These are phyloP conservation scores for Drosophila ogumai DNA, from an alignment of 1,140 invertebrate species.

Conservation along the genomic window DNA sequence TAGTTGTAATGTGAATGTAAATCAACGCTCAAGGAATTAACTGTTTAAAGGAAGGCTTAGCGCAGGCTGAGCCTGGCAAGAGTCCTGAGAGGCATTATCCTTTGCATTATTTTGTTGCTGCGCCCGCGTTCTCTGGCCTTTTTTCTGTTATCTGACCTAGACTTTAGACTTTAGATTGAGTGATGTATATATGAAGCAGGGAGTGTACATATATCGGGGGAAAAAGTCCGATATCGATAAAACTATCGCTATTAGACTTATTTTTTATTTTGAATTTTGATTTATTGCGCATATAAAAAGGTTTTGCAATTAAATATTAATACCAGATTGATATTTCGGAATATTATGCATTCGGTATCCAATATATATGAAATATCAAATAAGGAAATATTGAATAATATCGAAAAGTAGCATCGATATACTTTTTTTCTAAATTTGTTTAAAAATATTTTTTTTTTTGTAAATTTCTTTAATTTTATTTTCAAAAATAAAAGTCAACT, in stretches of 20 bases:
- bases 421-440: too few relatives aligned
- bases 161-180: conserved; percentile 3
- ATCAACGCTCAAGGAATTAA: conserved; percentile 28
- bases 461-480: neutral
- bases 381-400: too few relatives aligned
- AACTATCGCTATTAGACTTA: neutral
- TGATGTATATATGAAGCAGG: conserved; percentile 9
- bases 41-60: neutral
- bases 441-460: too few relatives aligned
- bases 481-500: neutral
- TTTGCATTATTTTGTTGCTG: conserved; percentile 21
- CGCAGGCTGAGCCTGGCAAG: neutral
- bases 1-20: conserved; percentile 44
- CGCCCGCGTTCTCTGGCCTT: conserved; percentile 4
- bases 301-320: neutral
- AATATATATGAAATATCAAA: neutral
- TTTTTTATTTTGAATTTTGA: neutral
- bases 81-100: conserved; percentile 13
- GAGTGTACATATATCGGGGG: neutral
- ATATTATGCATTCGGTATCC: neutral
- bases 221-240: neutral
- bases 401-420: too few relatives aligned
- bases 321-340: neutral
- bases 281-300: neutral
- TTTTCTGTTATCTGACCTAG: conserved; percentile 4